Percentiles rank a stretch among this genome's conserved stretches.
phyloP scores from a whole-genome alignment of 2,888 invertebrate species.

The Xestoiulus laeticollis region DNA sequence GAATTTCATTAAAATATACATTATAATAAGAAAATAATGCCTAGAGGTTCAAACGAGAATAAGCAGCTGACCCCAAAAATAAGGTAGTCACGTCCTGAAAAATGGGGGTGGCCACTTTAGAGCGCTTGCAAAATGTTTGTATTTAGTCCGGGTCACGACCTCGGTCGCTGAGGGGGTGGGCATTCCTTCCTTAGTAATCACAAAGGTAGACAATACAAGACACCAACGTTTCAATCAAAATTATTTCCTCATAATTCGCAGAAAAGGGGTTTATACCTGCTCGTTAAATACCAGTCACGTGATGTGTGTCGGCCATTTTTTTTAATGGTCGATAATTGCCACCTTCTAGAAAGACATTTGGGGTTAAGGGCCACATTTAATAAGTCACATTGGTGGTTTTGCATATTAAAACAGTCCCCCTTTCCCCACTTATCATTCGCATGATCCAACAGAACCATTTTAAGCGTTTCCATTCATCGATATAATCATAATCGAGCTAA shows the following conservation, averaged over 20 bases:
- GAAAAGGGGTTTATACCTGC: background rate
- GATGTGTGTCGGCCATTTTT: background rate
- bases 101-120: slow-evolving; percentile 33
- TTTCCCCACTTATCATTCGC: background rate
- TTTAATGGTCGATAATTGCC: slow-evolving; percentile 23
- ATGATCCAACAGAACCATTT: background rate
- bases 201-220: background rate
- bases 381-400: background rate
- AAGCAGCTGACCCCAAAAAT: slow-evolving; percentile 35
- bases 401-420: background rate
- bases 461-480: slow-evolving; percentile 7
- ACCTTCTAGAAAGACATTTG: background rate
- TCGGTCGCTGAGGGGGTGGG: slow-evolving; percentile 35
- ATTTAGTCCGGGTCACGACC: slow-evolving; percentile 34
- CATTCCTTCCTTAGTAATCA: slow-evolving; percentile 19
- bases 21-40: background rate
- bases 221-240: background rate
- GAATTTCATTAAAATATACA: slow-evolving; percentile 23
- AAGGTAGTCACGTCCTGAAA: slow-evolving; percentile 25
- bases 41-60: background rate
- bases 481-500: slow-evolving; percentile 24
- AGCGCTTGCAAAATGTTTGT: background rate
- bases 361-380: background rate
- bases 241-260: background rate
- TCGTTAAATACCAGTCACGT: background rate